Evolutionary conservation across 2,888 invertebrate species (phyloP).

Genomic region (Apoderus coryli): DNA sequence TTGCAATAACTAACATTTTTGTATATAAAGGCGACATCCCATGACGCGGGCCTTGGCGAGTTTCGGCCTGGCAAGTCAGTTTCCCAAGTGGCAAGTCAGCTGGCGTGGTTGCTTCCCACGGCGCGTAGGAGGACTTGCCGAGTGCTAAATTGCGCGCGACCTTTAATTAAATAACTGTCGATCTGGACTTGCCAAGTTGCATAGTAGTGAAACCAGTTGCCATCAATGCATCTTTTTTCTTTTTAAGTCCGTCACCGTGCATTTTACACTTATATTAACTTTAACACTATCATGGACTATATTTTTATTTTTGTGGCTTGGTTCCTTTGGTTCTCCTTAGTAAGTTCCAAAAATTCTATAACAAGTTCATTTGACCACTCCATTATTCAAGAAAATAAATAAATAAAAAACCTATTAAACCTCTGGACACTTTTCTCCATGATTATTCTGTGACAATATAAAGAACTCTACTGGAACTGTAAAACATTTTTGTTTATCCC

Average conservation of each 20-base stretch:
- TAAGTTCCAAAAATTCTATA: no score
- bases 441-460: conserved; percentile 3
- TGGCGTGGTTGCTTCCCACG: conserved; percentile 2
- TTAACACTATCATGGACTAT: no score
- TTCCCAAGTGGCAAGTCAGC: conserved; percentile 2
- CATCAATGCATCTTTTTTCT: background rate
- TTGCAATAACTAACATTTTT: no score
- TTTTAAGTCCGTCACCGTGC: background rate
- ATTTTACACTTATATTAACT: no score
- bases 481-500: background rate
- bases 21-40: conserved; percentile 1
- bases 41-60: conserved; percentile 1
- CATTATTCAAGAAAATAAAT: conserved; percentile 1
- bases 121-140: conserved; percentile 3
- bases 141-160: conserved; percentile 1
- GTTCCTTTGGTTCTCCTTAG: no score
- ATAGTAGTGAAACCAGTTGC: conserved; percentile 1
- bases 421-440: conserved; percentile 2
- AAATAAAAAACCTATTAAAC: conserved; percentile 1
- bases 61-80: conserved; percentile 3
- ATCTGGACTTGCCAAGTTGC: conserved; percentile 2
- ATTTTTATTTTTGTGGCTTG: no score
- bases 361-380: no score
- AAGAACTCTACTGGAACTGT: conserved; percentile 2
- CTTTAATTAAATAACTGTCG: conserved; percentile 3